These are phyloP conservation scores for Semicossyphus pulcher DNA, from an alignment of 2,113 vertebrate genomes.

Conservation along the genomic window DNA sequence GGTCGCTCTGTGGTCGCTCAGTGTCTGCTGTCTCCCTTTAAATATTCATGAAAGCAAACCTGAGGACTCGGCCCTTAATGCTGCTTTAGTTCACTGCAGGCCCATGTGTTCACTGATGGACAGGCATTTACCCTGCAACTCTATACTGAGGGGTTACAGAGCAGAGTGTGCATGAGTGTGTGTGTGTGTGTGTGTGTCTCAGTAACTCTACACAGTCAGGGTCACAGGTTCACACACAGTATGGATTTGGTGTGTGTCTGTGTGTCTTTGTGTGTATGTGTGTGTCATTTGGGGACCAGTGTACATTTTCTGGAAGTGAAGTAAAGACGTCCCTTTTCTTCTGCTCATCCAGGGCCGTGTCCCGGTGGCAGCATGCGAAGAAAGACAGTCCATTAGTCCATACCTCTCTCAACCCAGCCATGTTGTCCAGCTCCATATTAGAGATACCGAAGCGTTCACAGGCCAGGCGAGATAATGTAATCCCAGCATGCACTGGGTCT, in stretches of 20 bases:
- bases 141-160: slow-evolving; percentile 18
- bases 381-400: no score
- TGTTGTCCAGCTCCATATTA: no score
- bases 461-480: no score
- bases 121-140: slow-evolving; percentile 27
- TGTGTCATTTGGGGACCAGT: no score
- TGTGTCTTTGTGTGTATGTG: neutral
- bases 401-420: no score
- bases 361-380: no score
- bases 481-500: no score
- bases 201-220: slow-evolving; percentile 24
- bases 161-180: neutral
- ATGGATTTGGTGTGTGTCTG: slow-evolving; percentile 2
- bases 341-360: no score
- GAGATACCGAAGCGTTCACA: no score
- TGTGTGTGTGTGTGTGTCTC: neutral
- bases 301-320: no score
- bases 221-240: slow-evolving; percentile 1
- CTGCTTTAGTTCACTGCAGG: neutral
- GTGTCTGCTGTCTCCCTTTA: slow-evolving; percentile 5
- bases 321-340: no score
- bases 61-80: slow-evolving; percentile 5
- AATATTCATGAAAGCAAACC: slow-evolving; percentile 20
- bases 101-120: neutral
- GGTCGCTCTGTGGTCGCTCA: no score